These are phyloP conservation scores for Actinia equina DNA, from an alignment of 64 coral and sea anemone species.

Conservation along the genomic window DNA sequence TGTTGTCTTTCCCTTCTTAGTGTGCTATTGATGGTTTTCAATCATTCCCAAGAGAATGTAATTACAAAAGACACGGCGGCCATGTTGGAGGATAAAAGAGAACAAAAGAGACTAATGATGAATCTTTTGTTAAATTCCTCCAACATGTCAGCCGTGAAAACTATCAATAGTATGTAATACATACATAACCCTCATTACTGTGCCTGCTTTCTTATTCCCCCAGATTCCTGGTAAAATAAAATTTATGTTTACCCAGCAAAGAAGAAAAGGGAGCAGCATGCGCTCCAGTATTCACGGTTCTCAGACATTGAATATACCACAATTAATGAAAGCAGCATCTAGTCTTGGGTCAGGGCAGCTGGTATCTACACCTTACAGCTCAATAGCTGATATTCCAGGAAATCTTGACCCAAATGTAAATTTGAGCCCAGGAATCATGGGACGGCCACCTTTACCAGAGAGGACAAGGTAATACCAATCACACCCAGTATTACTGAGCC, in stretches of 20 bases:
- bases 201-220: background rate
- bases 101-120: no score
- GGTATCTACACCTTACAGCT: constrained; percentile 19
- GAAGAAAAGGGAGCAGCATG: constrained; percentile 44
- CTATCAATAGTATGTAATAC: no score
- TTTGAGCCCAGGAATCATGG: constrained; percentile 52
- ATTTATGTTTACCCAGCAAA: constrained; percentile 63
- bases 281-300: constrained; percentile 46
- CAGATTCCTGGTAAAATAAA: constrained; percentile 51
- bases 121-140: no score
- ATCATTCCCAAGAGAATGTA: no score
- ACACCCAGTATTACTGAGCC: no score
- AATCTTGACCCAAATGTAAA: constrained; percentile 18
- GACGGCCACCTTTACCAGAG: constrained; percentile 68
- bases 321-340: background rate
- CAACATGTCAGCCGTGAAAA: no score
- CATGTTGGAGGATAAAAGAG: no score
- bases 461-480: constrained; percentile 21
- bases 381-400: constrained; percentile 27
- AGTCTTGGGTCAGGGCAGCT: constrained; percentile 9
- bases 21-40: no score
- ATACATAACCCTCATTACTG: no score
- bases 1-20: no score
- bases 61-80: no score
- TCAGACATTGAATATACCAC: constrained; percentile 22